Evolutionary conservation across 2,113 vertebrate species (phyloP).

Genomic region (Beaufortia kweichowensis): DNA sequence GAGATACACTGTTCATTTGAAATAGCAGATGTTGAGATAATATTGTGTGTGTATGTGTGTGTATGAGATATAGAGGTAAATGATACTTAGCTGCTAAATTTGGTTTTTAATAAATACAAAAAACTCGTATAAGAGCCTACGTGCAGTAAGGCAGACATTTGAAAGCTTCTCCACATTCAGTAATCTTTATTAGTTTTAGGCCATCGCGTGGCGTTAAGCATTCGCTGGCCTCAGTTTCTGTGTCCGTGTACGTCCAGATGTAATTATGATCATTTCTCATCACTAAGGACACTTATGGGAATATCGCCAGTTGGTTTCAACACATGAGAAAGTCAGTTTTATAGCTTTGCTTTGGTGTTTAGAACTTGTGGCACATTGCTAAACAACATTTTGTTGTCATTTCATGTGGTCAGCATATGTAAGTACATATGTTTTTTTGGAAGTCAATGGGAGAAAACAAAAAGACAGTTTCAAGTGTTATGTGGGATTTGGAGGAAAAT

Average conservation of each 20-base stretch:
- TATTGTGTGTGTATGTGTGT: constrained; percentile 21
- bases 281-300: constrained; percentile 36
- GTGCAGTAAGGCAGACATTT: constrained; percentile 1
- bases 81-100: constrained; percentile 19
- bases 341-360: constrained; percentile 21
- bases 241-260: constrained; percentile 46
- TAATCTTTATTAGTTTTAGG: constrained; percentile 22
- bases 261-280: constrained; percentile 56
- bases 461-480: too few species aligned
- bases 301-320: constrained; percentile 20
- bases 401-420: too few species aligned
- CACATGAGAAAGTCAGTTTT: constrained; percentile 28
- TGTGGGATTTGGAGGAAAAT: too few species aligned
- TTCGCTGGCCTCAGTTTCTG: constrained; percentile 6
- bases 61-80: constrained; percentile 17
- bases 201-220: constrained; percentile 13
- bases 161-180: constrained; percentile 4
- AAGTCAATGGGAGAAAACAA: too few species aligned
- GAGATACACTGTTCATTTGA: constrained; percentile 66
- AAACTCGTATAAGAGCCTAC: not conserved
- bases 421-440: too few species aligned
- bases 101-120: not conserved
- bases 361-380: constrained; percentile 20
- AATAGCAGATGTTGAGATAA: constrained; percentile 69
- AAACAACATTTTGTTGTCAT: constrained; percentile 29